Evolutionary conservation across 2,113 vertebrate species (phyloP).

Genomic region (Echinops telfairi): DNA sequence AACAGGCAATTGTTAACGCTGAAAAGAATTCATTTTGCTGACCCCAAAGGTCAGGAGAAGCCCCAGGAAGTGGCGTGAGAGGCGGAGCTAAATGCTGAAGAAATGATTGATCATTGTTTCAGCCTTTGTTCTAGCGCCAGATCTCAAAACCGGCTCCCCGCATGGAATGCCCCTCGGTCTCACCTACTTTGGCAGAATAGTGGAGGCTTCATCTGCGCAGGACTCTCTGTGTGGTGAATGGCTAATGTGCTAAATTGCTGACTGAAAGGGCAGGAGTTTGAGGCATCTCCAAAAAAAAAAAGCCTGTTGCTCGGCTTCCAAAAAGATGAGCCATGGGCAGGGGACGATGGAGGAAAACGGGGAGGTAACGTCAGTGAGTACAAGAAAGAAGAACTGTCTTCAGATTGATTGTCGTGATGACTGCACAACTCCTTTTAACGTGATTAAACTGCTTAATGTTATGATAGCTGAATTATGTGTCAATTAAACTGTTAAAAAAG

Average conservation of each 20-base stretch:
- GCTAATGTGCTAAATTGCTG: neutral
- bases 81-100: neutral
- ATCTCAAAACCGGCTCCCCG: neutral
- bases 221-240: neutral
- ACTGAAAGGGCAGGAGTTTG: neutral
- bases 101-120: neutral
- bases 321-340: neutral
- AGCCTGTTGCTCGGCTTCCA: neutral
- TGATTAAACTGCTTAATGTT: too few relatives aligned
- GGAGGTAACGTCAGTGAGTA: too few relatives aligned
- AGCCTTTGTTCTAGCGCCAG: neutral
- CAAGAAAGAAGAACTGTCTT: too few relatives aligned
- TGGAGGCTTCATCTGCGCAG: too few relatives aligned
- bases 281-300: neutral
- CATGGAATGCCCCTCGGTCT: neutral
- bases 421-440: too few relatives aligned
- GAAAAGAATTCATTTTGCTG: conserved; percentile 23
- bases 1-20: neutral
- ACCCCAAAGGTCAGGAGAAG: neutral
- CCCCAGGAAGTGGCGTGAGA: neutral
- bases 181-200: too few relatives aligned
- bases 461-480: too few relatives aligned
- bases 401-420: too few relatives aligned
- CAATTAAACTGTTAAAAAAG: too few relatives aligned
- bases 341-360: too few relatives aligned